phyloP scores from a whole-genome alignment of 2,797 vertebrate genomes.

The Delichon dasypus region DNA sequence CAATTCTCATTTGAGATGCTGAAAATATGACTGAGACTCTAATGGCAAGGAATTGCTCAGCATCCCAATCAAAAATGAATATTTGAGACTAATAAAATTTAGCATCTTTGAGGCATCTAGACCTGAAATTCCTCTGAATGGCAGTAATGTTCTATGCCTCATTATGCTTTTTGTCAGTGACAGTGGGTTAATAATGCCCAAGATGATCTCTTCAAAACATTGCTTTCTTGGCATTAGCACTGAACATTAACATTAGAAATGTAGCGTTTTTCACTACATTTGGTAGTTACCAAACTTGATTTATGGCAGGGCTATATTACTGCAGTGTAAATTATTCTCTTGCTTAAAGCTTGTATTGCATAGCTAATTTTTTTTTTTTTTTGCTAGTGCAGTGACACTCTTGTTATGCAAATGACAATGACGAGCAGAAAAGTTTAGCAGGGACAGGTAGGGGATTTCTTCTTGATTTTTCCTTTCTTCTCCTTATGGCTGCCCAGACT shows the following conservation, averaged over 20 bases:
- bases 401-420: background rate
- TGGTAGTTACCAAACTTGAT: constrained; percentile 48
- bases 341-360: constrained; percentile 19
- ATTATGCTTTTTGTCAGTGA: background rate
- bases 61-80: background rate
- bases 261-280: constrained; percentile 44
- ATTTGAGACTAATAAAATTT: constrained; percentile 33
- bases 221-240: background rate
- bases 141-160: constrained; percentile 41
- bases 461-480: background rate
- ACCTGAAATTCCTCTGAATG: constrained; percentile 50
- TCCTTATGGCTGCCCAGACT: background rate
- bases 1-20: background rate
- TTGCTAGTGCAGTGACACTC: background rate
- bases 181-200: constrained; percentile 15
- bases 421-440: background rate
- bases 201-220: constrained; percentile 8
- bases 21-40: background rate
- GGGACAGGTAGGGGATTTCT: background rate
- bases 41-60: background rate
- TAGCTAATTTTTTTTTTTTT: constrained; percentile 39
- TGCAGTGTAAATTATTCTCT: constrained; percentile 30
- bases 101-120: constrained; percentile 29
- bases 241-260: constrained; percentile 2
- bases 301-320: background rate